A percentile compares a stretch with the other conserved stretches of the same genome.
phyloP scores from a whole-genome alignment of 2,797 vertebrate species.

The Sorex maritimensis region DNA sequence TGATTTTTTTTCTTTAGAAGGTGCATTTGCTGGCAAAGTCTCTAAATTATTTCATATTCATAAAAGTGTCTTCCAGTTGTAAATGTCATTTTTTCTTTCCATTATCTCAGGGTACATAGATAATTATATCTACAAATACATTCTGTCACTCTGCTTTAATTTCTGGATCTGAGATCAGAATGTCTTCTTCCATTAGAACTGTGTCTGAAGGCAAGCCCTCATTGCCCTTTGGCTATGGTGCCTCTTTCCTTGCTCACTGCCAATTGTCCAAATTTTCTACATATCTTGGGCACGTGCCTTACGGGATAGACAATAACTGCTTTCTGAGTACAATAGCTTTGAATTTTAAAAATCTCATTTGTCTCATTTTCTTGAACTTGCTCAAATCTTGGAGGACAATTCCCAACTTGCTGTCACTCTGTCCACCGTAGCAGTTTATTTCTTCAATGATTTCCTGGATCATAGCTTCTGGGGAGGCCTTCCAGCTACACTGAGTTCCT shows the following conservation, averaged over 20 bases:
- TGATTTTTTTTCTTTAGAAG: conserved; percentile 18
- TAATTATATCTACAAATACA: neutral
- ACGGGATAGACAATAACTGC: neutral
- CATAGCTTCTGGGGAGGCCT: neutral
- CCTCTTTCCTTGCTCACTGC: neutral
- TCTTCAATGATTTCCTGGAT: conserved; percentile 10
- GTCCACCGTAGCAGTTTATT: neutral
- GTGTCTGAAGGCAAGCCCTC: neutral
- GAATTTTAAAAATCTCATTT: neutral
- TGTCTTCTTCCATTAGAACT: neutral
- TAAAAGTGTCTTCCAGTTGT: neutral
- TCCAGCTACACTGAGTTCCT: neutral
- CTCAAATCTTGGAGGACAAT: conserved; percentile 9
- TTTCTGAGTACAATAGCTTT: neutral
- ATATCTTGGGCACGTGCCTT: neutral
- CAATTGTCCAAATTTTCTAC: neutral
- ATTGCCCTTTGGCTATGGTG: neutral
- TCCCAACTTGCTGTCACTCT: neutral
- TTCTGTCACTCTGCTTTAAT: neutral
- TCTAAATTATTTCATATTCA: neutral
- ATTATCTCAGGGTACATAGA: neutral
- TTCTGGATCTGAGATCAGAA: neutral
- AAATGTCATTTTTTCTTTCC: neutral
- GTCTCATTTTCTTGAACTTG: conserved; percentile 1
- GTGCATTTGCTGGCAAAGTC: neutral